Evolutionary conservation across 2,113 vertebrate genomes (phyloP).

Genomic region (Nanorana parkeri): DNA sequence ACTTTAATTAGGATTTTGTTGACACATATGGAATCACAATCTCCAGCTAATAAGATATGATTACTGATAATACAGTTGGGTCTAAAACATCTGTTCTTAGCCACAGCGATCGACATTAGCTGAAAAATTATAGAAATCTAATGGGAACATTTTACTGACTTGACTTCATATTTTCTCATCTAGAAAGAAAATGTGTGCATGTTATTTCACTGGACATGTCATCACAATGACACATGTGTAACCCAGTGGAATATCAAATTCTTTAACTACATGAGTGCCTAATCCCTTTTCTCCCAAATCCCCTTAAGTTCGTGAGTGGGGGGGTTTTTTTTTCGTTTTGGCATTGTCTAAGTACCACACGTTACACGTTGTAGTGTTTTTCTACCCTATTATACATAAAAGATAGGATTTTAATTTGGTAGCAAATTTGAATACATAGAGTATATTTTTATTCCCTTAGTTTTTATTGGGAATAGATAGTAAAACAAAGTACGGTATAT

Average conservation of each 20-base stretch:
- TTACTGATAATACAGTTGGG: conserved; percentile 56
- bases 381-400: no score
- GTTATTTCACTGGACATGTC: conserved; percentile 52
- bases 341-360: no score
- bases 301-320: no score
- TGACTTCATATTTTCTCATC: conserved; percentile 61
- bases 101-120: conserved; percentile 55
- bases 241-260: neutral
- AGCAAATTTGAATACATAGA: no score
- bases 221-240: conserved; percentile 1
- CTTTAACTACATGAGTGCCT: no score
- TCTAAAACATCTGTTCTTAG: conserved; percentile 62
- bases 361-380: no score
- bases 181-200: conserved; percentile 40
- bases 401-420: no score
- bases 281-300: no score
- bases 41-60: conserved; percentile 56
- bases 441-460: no score
- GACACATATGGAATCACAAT: conserved; percentile 41
- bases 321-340: no score
- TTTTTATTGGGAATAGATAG: no score
- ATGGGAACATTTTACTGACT: conserved; percentile 56
- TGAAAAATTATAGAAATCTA: conserved; percentile 58
- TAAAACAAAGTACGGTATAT: no score
- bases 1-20: conserved; percentile 54